Evolutionary conservation across 2,113 vertebrate genomes (phyloP).

Genomic region (Sinosuthora webbiana): DNA sequence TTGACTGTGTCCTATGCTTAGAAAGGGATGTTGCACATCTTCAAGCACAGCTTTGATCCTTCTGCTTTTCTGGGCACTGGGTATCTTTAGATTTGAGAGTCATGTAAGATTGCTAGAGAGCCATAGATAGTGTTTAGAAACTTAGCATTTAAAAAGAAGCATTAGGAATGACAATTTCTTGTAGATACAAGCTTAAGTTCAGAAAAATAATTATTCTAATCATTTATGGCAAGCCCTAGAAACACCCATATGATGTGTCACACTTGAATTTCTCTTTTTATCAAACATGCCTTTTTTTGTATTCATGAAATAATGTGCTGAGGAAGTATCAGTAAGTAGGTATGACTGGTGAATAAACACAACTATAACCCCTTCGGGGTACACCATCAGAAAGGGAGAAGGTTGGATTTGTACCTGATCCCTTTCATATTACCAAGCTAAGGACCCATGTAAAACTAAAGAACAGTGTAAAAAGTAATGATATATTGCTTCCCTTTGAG

Average conservation of each 20-base stretch:
- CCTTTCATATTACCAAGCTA: not conserved
- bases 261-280: not conserved
- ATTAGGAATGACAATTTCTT: not conserved
- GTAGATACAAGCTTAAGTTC: not conserved
- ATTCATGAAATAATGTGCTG: not conserved
- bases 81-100: not conserved
- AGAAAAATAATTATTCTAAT: not conserved
- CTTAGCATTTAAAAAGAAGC: not conserved
- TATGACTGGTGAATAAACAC: not conserved
- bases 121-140: not conserved
- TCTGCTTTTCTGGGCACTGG: not conserved
- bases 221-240: not conserved
- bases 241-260: not conserved
- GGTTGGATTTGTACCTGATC: not conserved
- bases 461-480: not conserved
- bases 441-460: not conserved
- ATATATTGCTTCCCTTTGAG: not conserved
- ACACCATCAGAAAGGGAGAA: not conserved
- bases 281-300: not conserved
- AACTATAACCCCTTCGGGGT: not conserved
- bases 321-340: not conserved
- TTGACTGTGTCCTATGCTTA: fast-evolving
- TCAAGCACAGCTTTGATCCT: not conserved
- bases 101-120: not conserved
- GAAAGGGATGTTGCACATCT: not conserved